Percentiles rank a stretch among this genome's conserved stretches.
phyloP scores from a whole-genome alignment of 2,888 invertebrate species.

The Amblyteles armatorius region DNA sequence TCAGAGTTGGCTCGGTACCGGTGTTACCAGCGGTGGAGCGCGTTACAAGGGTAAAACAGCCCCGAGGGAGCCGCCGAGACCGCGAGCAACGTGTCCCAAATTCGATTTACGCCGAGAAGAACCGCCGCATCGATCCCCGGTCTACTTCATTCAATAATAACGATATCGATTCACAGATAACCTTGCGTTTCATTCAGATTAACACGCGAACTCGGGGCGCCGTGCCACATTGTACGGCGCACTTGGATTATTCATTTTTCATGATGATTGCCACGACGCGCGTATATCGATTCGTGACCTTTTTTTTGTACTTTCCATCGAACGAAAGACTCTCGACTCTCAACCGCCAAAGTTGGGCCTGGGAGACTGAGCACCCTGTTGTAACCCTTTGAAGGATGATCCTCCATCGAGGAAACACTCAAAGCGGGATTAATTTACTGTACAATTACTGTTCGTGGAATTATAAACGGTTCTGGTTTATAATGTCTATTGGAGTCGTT shows the following conservation, averaged over 20 bases:
- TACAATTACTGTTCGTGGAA: no score
- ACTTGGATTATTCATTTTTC: conserved; percentile 13
- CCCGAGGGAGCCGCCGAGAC: conserved; percentile 42
- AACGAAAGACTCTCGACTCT: not conserved
- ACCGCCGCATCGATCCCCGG: conserved; percentile 3
- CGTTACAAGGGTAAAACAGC: conserved; percentile 25
- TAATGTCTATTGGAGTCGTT: no score
- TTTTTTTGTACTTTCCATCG: not conserved
- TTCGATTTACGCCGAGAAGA: conserved; percentile 68
- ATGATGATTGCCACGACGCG: not conserved
- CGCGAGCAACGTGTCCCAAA: conserved; percentile 75
- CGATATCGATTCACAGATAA: conserved; percentile 58
- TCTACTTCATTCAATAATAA: conserved; percentile 56
- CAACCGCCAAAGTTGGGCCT: not conserved
- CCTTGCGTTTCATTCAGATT: conserved; percentile 55
- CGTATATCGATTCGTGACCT: not conserved
- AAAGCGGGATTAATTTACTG: no score
- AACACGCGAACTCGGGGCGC: conserved; percentile 11
- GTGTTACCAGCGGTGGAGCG: conserved; percentile 5
- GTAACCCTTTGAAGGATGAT: no score
- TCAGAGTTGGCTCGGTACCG: conserved; percentile 70
- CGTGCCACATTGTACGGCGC: not conserved
- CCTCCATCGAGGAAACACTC: no score
- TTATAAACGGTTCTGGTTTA: no score
- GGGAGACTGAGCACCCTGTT: no score